Evolutionary conservation across 2,113 vertebrate species (phyloP).

Genomic region (Brachyistius frenatus): DNA sequence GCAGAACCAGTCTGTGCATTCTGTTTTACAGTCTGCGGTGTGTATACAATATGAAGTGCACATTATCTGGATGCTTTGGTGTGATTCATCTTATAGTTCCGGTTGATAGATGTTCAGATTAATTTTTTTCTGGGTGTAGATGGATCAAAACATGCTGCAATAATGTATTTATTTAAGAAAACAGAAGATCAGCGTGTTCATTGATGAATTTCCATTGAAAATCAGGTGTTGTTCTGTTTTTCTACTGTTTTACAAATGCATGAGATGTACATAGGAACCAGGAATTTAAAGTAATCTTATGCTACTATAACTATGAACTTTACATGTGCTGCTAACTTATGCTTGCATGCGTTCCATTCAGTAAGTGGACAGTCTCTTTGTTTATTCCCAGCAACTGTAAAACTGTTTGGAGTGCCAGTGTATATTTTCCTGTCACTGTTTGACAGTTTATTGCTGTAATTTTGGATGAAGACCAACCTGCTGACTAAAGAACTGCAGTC

Average conservation of each 20-base stretch:
- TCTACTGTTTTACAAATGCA: too few relatives aligned
- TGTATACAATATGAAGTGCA: not conserved
- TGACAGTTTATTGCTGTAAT: slow-evolving; percentile 67
- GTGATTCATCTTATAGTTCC: not conserved
- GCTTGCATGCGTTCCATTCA: slow-evolving; percentile 26
- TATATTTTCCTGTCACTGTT: slow-evolving; percentile 54
- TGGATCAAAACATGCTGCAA: not conserved
- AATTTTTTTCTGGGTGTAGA: not conserved
- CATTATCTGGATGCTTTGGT: not conserved
- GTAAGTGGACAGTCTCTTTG: slow-evolving; percentile 48
- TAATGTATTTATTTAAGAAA: not conserved
- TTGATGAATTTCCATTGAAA: too few relatives aligned
- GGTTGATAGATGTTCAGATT: too few relatives aligned
- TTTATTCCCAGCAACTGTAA: slow-evolving; percentile 56
- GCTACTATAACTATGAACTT: not conserved
- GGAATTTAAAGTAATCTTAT: not conserved
- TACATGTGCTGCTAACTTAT: not conserved
- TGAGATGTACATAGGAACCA: too few relatives aligned
- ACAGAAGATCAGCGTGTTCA: too few relatives aligned
- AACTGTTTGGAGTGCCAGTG: slow-evolving; percentile 38
- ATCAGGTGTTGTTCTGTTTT: too few relatives aligned
- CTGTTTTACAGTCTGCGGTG: slow-evolving; percentile 13
- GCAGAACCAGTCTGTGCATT: slow-evolving; percentile 36
- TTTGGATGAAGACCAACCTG: slow-evolving; percentile 65
- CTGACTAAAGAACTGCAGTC: slow-evolving; percentile 61